Conservation (phyloP, 2,888 invertebrate species). For the Hypolimnas misippus region DNA sequence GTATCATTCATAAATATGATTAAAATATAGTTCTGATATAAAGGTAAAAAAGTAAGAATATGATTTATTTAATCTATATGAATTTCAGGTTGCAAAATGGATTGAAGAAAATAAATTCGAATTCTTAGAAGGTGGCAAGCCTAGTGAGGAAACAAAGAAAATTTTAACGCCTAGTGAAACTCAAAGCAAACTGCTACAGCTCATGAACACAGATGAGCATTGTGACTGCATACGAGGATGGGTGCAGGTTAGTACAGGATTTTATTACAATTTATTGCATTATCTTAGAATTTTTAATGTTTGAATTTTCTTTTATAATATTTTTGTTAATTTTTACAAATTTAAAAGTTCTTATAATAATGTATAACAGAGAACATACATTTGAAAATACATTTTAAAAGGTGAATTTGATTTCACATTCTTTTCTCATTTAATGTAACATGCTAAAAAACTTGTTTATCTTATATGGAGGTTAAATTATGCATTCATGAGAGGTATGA, state of each 20-base stretch:
- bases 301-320: no score
- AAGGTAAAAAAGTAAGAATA: no score
- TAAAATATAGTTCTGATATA: neutral
- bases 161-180: conserved; percentile 66
- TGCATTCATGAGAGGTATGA: conserved; percentile 8
- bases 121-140: conserved; percentile 65
- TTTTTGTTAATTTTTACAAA: no score
- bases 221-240: conserved; percentile 76
- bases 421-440: neutral
- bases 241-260: conserved; percentile 62
- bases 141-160: conserved; percentile 60
- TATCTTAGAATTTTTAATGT: no score
- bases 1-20: conserved; percentile 48
- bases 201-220: conserved; percentile 72
- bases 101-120: conserved; percentile 72
- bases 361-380: no score
- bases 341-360: no score
- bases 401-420: no score
- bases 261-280: no score
- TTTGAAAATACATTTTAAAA: no score
- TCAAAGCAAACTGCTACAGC: conserved; percentile 67
- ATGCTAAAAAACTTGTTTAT: conserved; percentile 9
- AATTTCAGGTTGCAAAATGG: conserved; percentile 65
- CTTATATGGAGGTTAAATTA: conserved; percentile 11
- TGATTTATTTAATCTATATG: conserved; percentile 2